Conservation (phyloP, 1,140 invertebrate genomes). For the Hyposmocoma kahamanoa region DNA sequence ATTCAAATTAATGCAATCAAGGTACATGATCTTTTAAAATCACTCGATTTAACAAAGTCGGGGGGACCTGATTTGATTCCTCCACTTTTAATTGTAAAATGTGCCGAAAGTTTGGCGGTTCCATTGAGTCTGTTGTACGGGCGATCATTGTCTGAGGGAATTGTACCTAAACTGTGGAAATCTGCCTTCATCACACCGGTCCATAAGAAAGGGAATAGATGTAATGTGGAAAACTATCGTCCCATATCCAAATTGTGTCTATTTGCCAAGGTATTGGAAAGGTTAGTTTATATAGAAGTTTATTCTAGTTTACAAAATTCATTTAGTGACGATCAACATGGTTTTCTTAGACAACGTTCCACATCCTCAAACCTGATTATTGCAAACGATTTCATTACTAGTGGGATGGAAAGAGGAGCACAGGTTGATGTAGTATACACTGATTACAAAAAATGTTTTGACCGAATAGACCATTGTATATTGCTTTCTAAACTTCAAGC, state of each 20-base stretch:
- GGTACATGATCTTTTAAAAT: not conserved
- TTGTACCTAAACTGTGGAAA: not conserved
- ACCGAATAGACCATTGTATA: too few relatives aligned
- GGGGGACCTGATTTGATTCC: not conserved
- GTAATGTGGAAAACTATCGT: constrained; percentile 1
- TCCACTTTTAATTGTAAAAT: not conserved
- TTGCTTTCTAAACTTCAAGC: too few relatives aligned
- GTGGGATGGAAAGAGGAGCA: too few relatives aligned
- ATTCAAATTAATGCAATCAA: not conserved
- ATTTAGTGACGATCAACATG: not conserved
- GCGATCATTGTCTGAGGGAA: not conserved
- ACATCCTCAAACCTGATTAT: too few relatives aligned
- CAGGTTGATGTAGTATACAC: too few relatives aligned
- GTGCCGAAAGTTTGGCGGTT: not conserved
- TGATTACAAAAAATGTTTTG: too few relatives aligned
- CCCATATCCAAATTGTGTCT: constrained; percentile 4
- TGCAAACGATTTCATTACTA: too few relatives aligned
- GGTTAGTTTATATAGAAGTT: not conserved
- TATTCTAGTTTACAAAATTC: not conserved
- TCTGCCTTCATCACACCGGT: not conserved
- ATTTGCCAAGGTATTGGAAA: not conserved
- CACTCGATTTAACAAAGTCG: not conserved
- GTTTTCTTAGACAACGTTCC: constrained; percentile 1
- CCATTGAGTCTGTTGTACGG: not conserved
- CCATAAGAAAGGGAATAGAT: not conserved